Percentiles rank a stretch among this genome's conserved stretches.
Evolutionary conservation across 2,888 invertebrate genomes (phyloP).

Genomic region (Orthosia gracilis): DNA sequence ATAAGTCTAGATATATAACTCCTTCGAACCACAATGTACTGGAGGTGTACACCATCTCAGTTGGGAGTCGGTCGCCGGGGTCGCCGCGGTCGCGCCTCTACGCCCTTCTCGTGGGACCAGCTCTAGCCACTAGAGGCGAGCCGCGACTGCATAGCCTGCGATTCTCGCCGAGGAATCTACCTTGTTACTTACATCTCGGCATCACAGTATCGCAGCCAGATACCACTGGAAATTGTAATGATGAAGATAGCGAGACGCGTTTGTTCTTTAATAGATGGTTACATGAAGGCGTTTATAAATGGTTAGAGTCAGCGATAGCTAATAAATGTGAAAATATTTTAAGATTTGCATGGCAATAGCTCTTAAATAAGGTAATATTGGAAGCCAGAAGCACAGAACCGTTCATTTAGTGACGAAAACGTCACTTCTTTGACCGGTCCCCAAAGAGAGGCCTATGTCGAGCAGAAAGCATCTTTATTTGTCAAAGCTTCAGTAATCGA

Average conservation of each 20-base stretch:
- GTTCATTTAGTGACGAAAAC: neutral
- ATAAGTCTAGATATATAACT: neutral
- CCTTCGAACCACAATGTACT: constrained; percentile 32
- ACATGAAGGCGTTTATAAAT: constrained; percentile 13
- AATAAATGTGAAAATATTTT: neutral
- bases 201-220: constrained; percentile 25
- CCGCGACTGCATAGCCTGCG: constrained; percentile 49
- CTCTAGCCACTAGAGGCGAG: constrained; percentile 61
- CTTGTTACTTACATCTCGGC: constrained; percentile 54
- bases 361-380: no score
- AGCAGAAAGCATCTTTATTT: no score
- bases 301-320: neutral
- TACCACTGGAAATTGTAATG: constrained; percentile 44
- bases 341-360: no score
- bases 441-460: no score
- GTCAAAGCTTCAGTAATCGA: no score
- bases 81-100: constrained; percentile 83
- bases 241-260: constrained; percentile 11
- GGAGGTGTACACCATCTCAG: constrained; percentile 53
- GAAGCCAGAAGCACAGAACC: neutral
- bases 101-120: constrained; percentile 73
- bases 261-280: constrained; percentile 7
- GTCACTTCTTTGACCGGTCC: no score
- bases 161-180: constrained; percentile 43
- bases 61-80: constrained; percentile 71